These are phyloP conservation scores for Resseliella maxima DNA, from an alignment of 2,888 invertebrate species.

Conservation along the genomic window DNA sequence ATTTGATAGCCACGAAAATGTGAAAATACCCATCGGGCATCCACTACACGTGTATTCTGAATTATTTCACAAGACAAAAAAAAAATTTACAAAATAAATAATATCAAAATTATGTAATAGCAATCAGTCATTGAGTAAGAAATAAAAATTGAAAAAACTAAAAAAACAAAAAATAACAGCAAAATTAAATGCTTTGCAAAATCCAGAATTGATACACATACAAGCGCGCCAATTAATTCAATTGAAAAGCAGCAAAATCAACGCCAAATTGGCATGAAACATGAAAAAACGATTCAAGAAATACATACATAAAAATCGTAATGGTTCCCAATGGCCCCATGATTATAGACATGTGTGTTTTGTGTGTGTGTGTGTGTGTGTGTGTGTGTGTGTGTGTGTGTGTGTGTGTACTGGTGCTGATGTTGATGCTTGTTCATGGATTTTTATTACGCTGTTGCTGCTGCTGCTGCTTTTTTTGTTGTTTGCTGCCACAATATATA, in stretches of 20 bases:
- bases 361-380: too few species aligned
- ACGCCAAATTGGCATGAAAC: constrained; percentile 11
- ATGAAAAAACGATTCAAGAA: neutral
- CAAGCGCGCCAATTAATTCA: neutral
- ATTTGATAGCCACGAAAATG: neutral
- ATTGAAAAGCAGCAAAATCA: neutral
- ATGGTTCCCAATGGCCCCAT: constrained; percentile 19
- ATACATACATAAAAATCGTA: constrained; percentile 2
- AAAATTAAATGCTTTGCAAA: neutral
- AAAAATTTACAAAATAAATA: neutral
- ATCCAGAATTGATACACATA: neutral
- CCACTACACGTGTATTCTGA: neutral
- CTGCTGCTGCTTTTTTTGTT: too few species aligned
- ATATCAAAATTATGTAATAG: neutral
- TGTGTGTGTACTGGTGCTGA: too few species aligned
- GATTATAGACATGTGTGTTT: neutral
- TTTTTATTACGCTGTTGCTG: neutral
- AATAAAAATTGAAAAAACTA: neutral
- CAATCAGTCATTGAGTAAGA: neutral
- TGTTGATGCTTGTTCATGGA: neutral
- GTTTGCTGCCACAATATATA: too few species aligned
- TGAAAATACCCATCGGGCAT: constrained; percentile 28
- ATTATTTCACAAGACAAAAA: neutral
- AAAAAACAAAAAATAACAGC: too few species aligned
- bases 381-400: too few species aligned